Evolutionary conservation across 2,113 vertebrate genomes (phyloP).

Genomic region (Plectropomus leopardus): DNA sequence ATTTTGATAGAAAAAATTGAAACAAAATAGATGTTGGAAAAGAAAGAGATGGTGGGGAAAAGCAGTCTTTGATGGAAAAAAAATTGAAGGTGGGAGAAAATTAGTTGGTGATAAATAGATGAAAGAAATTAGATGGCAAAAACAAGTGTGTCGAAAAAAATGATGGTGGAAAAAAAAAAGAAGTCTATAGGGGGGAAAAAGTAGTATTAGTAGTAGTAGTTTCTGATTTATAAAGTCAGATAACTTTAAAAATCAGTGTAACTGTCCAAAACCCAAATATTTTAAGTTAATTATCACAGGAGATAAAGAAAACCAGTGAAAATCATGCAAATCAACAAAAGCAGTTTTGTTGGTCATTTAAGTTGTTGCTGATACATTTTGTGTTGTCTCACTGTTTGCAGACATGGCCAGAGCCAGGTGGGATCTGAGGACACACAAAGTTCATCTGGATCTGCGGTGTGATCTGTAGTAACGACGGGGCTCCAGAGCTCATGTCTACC

Average conservation of each 20-base stretch:
- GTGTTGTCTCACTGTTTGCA: not conserved
- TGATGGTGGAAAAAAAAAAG: too few species aligned
- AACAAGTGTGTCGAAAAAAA: too few species aligned
- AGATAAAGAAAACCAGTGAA: not conserved
- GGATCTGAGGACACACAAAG: constrained; percentile 10
- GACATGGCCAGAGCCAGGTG: not conserved
- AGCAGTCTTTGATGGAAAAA: too few species aligned
- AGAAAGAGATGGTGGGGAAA: too few species aligned
- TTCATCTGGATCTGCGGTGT: not conserved
- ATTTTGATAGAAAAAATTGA: too few species aligned
- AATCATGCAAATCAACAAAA: not conserved
- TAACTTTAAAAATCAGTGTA: not conserved
- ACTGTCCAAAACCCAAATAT: not conserved
- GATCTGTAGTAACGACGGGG: not conserved
- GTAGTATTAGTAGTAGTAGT: too few species aligned
- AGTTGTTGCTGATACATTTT: not conserved
- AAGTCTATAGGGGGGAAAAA: too few species aligned
- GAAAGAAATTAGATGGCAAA: too few species aligned
- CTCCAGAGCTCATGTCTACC: not conserved
- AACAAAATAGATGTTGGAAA: too few species aligned
- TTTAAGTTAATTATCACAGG: not conserved
- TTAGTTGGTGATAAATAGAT: too few species aligned
- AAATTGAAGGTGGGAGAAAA: too few species aligned
- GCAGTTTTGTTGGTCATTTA: not conserved
- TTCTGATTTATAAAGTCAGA: too few species aligned